A percentile compares a stretch with the other conserved stretches of the same genome.
These are phyloP conservation scores for Venusia cambrica DNA, from an alignment of 2,888 invertebrate genomes.

Conservation along the genomic window DNA sequence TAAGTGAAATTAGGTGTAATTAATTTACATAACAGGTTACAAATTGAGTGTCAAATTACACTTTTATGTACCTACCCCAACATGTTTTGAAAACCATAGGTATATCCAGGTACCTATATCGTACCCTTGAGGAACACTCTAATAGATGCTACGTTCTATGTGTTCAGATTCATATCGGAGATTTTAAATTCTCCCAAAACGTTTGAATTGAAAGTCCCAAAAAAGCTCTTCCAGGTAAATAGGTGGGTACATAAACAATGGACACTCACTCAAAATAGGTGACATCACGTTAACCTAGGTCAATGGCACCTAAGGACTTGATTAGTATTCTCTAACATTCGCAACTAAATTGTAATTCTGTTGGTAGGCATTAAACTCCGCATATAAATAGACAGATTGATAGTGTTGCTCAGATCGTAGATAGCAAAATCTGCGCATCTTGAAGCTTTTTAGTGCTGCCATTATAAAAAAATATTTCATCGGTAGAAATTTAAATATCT, in stretches of 20 bases:
- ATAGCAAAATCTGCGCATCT: slow-evolving; percentile 17
- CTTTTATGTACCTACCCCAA: no score
- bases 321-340: slow-evolving; percentile 39
- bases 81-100: no score
- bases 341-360: slow-evolving; percentile 38
- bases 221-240: slow-evolving; percentile 16
- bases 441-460: slow-evolving; percentile 16
- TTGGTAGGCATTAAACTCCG: slow-evolving; percentile 21
- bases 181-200: no score
- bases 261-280: slow-evolving; percentile 26
- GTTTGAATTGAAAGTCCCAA: no score
- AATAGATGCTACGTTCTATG: no score
- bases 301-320: slow-evolving; percentile 38
- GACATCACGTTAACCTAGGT: slow-evolving; percentile 47
- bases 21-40: no score
- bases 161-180: no score
- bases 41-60: no score
- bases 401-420: slow-evolving; percentile 20
- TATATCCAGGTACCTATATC: no score
- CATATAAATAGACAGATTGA: slow-evolving; percentile 29
- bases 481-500: slow-evolving; percentile 15
- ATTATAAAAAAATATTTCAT: slow-evolving; percentile 7
- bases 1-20: no score
- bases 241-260: slow-evolving; percentile 28
- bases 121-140: no score